Evolutionary conservation across 2,797 vertebrate species (phyloP), one percentile per base, ranked within the genome.

Genomic region (Jordanella pulchra): DNA sequence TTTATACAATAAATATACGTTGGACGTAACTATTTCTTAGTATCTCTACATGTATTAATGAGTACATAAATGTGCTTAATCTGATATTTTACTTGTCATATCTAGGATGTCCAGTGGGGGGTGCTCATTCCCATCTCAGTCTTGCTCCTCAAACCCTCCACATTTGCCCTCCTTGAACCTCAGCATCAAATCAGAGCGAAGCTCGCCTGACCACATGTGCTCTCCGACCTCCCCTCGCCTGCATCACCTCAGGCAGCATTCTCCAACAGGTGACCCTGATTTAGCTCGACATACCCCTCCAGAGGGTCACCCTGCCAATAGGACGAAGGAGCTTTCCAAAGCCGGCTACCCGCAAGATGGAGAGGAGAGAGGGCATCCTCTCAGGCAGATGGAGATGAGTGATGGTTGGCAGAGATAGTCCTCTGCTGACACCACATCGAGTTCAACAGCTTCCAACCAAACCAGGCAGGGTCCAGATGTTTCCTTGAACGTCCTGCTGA

Each of bases 181-280:
- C 92, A 96, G 84, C 93, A 96, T 99, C 94, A 99, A 98, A 82
- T 96, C 96, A 0, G 97, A 98, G 90, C 95, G 96, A 0, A 89
- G 93, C 83, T 97, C 97, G 2, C 97, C 97, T 0, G 95, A 94
- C 30, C 94, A 95, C 75, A 94, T 93, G 64, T 84, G 90, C 74
- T 93, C 93, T 1, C 85, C 95, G 0, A 78, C 90, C 75, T 86
- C 91, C 61, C 93, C 94, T 1, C 93, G 93, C 0, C 87, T 91
- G 11, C 92, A 89, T 75, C 85, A 93, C 74, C 79, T 91, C 65
- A 75, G 79, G 73, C 90, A 79, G 76, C 84, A 89, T 75, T 93
- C 94, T 3, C 84, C 94, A 76, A 86, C 91, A 27, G 90, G 87
- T 78, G 89, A 90, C 83, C 82, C 87, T 0, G 86, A 93, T 13